Evolutionary conservation across 2,797 vertebrate species (phyloP), one percentile per base, ranked within the genome.

Genomic region (Sternotherus odoratus): DNA sequence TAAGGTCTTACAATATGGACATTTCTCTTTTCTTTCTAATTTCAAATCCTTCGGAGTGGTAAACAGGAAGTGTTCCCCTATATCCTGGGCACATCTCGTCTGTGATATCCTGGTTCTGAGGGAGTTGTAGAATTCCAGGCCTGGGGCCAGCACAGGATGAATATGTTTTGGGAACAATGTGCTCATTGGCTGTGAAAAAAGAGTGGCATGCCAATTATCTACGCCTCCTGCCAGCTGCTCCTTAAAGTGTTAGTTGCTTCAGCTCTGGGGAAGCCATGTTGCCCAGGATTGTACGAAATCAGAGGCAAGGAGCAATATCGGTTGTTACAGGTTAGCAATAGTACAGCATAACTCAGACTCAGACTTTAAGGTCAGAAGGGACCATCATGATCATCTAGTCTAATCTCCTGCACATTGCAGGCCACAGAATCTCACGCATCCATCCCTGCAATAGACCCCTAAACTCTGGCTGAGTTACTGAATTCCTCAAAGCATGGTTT

Each of bases 151-250:
- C 83, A 78, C 0, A 26, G 92, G 86, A 89, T 87, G 94, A 83
- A 78, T 85, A n/a, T 93, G 81, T 88, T 93, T 94, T 57, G 84
- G 92, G 92, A 96, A 91, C 0, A 60, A 91, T 77, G 36, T 80
- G 84, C 94, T 94, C 86, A 72, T 94, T 87, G 93, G 89, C 89
- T 92, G 90, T 85, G 93, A 84, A 83, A 77, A 89, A 85, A 79
- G 43, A 72, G 19, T 5, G 1, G 13, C 91, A 79, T 28, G 94
- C 91, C 94, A 95, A n/a, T 91, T 69, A 39, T 87, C 86, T 79
- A 80, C 30, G 79, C 94, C 92, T 94, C 69, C 90, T 88, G 92
- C 83, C 96, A 95, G 87, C 92, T 91, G 92, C 84, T 92, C 82
- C 90, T 24, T 17, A 57, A 15, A 96, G 90, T 78, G 39, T 21